These are phyloP conservation scores for Alectoris magna DNA, from an alignment of 2,797 vertebrate species.

Conservation along the genomic window DNA sequence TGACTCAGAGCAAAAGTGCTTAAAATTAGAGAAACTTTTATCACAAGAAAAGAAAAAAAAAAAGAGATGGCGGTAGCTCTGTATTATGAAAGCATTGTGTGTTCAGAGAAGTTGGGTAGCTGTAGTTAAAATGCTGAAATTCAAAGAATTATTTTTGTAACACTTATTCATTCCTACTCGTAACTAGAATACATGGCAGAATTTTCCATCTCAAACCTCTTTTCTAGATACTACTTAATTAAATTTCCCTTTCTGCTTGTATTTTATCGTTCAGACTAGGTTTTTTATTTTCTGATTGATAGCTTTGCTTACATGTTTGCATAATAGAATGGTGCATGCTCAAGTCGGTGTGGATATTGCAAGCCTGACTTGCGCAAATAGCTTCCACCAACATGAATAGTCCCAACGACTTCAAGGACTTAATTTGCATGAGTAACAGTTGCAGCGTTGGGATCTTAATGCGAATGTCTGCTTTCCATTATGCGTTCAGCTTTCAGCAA, in stretches of 20 bases:
- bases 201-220: constrained; percentile 8
- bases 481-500: neutral
- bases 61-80: neutral
- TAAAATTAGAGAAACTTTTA: neutral
- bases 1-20: neutral
- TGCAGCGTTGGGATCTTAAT: neutral
- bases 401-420: constrained; percentile 38
- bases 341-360: neutral
- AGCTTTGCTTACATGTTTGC: constrained; percentile 34
- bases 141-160: neutral
- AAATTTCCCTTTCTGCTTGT: constrained; percentile 10
- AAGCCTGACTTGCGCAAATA: neutral
- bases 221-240: constrained; percentile 33
- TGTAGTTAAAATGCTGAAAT: neutral
- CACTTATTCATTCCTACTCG: neutral
- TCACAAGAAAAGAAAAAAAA: neutral
- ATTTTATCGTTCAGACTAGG: constrained; percentile 1
- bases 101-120: neutral
- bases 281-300: neutral
- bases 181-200: neutral
- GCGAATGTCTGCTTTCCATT: neutral
- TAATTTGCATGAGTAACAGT: constrained; percentile 30
- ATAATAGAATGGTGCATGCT: neutral
- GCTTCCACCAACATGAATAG: neutral
- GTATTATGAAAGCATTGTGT: neutral